Base-by-base conservation (phyloP, 2,888 invertebrate species). In the Quadroppia sp. region DNA sequence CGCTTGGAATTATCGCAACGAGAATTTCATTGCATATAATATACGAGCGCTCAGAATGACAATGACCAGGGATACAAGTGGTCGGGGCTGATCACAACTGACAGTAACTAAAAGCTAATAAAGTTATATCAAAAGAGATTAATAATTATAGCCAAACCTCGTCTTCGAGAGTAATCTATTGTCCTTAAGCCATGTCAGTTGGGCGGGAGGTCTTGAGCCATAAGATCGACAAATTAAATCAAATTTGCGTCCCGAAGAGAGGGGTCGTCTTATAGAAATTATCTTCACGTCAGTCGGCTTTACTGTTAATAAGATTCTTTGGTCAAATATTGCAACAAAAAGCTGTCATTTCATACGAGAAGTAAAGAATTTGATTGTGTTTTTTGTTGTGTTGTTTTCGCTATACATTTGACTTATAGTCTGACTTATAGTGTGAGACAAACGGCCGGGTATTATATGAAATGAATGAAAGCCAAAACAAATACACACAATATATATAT, bases 241-340 rank as follows among this genome's bases (percentile, higher is more conserved):
- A 67, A 67, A 67, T 67, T 67, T 67, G 7, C 42, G 32, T 67
- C 67, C 67, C 20, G 67, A 36, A 42, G 67, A 67, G 17, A 67
- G 42, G 32, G 67, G 67, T 42, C 67, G 40, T 67, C 67, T 20
- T 23, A 67, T 67, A 42, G 67, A 67, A 40, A 42, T 67, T 67
- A 67, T 67, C 67, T 67, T 67, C 67, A 67, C 67, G 67, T 67
- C 67, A 40, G 67, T 23, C 67, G 67, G 67, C 67, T 67, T 67
- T 40, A 67, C 67, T 67, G 67, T 67, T 67, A 40, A 40, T 40
- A 30, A 61, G 61, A 61, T 61, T 61, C 32, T 61, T 32, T 32
- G 61, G 32, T 32, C 9, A 61, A 61, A 36, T 17, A 36, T 61
- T 23, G n/a, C 23, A 61, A 36, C 32, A 61, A 36, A 61, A 32